Conservation (phyloP, 1,140 invertebrate species). For the Cydia fagiglandana region DNA sequence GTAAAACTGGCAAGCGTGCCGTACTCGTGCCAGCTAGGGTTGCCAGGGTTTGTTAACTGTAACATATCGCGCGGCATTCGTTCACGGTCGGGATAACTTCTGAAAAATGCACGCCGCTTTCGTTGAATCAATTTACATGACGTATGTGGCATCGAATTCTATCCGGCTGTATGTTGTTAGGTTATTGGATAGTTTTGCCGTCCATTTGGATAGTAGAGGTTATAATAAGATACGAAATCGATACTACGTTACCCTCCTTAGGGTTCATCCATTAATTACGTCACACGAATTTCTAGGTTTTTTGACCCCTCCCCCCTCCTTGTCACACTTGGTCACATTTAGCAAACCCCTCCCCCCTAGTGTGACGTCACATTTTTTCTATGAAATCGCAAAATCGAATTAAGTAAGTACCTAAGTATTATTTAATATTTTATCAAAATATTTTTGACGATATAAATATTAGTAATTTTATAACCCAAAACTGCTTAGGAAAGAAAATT, state of each 20-base stretch:
- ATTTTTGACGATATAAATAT: too few species aligned
- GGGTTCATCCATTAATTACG: too few species aligned
- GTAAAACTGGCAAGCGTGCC: slow-evolving; percentile 47
- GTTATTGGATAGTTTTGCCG: slow-evolving; percentile 4
- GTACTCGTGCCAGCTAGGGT: slow-evolving; percentile 27
- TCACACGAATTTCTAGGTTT: too few species aligned
- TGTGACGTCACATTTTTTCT: too few species aligned
- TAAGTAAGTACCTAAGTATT: too few species aligned
- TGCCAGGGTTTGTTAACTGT: slow-evolving; percentile 22
- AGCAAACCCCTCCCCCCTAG: too few species aligned
- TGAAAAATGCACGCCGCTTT: slow-evolving; percentile 21
- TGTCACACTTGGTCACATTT: too few species aligned
- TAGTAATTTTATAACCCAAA: too few species aligned
- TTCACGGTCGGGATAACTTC: slow-evolving; percentile 13
- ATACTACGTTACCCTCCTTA: neutral
- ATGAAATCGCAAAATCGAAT: too few species aligned
- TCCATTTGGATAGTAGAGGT: neutral
- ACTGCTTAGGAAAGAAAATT: too few species aligned
- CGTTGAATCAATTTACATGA: slow-evolving; percentile 21
- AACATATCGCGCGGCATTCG: slow-evolving; percentile 20
- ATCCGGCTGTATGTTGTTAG: slow-evolving; percentile 18
- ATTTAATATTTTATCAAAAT: too few species aligned
- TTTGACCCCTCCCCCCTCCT: too few species aligned
- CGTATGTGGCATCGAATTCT: slow-evolving; percentile 5
- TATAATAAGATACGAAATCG: neutral